These are phyloP conservation scores for Heterodera schachtii DNA, from an alignment of 1,140 invertebrate species.

Conservation along the genomic window DNA sequence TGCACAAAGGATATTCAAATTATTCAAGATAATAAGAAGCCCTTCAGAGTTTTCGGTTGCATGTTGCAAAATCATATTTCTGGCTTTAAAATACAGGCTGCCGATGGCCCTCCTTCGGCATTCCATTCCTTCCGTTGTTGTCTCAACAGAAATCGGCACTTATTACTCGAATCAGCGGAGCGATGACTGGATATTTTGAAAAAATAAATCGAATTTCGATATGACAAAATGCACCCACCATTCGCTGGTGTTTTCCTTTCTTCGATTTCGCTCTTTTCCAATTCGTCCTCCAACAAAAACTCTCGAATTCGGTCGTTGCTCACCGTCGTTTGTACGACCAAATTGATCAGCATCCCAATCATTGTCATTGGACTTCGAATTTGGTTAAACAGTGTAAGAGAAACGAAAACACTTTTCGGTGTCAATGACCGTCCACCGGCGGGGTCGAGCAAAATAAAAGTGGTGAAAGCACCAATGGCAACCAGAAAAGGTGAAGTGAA, in stretches of 20 bases:
- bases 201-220: no score
- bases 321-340: slow-evolving; percentile 56
- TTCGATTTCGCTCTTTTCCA: slow-evolving; percentile 30
- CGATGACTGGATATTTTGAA: slow-evolving; percentile 3
- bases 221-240: slow-evolving; percentile 17
- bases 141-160: slow-evolving; percentile 36
- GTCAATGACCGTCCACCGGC: slow-evolving; percentile 76
- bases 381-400: slow-evolving; percentile 64
- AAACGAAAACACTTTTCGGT: slow-evolving; percentile 77
- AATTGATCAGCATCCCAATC: slow-evolving; percentile 55
- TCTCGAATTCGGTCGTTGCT: slow-evolving; percentile 61
- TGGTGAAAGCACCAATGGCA: slow-evolving; percentile 83
- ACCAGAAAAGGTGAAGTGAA: slow-evolving; percentile 70
- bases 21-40: no score
- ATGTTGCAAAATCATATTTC: no score
- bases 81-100: no score
- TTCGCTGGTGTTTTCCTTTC: slow-evolving; percentile 19
- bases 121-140: slow-evolving; percentile 17
- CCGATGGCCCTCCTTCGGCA: not conserved
- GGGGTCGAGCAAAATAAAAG: slow-evolving; percentile 75
- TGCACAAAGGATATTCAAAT: no score
- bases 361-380: slow-evolving; percentile 60
- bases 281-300: slow-evolving; percentile 59
- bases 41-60: no score
- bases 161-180: slow-evolving; percentile 16